Evolutionary conservation across 1,140 invertebrate genomes (phyloP), one percentile per base, ranked within the genome.

Genomic region (Trachymyrmex cornetzi): DNA sequence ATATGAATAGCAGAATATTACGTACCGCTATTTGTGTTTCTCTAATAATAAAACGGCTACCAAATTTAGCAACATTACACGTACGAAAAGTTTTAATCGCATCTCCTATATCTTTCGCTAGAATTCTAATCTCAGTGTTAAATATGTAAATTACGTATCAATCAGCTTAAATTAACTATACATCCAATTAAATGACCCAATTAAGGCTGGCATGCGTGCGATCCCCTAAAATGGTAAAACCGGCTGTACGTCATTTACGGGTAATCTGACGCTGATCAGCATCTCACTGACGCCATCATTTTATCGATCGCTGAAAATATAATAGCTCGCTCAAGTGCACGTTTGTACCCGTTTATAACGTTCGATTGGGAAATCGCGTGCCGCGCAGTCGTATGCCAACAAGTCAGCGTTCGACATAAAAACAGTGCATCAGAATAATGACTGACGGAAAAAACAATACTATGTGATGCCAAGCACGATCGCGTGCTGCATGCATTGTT

Each of bases 261-360:
- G 50, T 80, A 81, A 89, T 90, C 80, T 61, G 77, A 48, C 34
- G 55, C 82, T 61, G 53, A 74, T 44, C 55, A 81, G 19, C 34
- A 44, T 81, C 16, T 38, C 22, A 81, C 71, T 90, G 85, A 89
- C 89, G 88, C 44, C 77, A 63, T 77, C 89, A 77, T 87, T 90
- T 82, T 86, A 74, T 84, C 88, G 84, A 86, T 55, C 22, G 64
- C 61, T 75, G 55, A 90, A 85, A 90, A 89, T 89, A 84, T 90
- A 90, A 90, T 90, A 89, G 89, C 44, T n/a, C 27, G 48, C 61
- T 87, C 75, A 66, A 66, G 61, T 30, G 85, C 59, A 79, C 67
- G 57, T 50, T 79, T 71, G 74, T 87, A 77, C 22, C 4, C 22
- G 19, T 61, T 50, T 12, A 24, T 59, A 50, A 79, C 34, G 38